These are phyloP conservation scores for Stenopsyche tienmushanensis DNA, from an alignment of 1,140 invertebrate genomes.

Conservation along the genomic window DNA sequence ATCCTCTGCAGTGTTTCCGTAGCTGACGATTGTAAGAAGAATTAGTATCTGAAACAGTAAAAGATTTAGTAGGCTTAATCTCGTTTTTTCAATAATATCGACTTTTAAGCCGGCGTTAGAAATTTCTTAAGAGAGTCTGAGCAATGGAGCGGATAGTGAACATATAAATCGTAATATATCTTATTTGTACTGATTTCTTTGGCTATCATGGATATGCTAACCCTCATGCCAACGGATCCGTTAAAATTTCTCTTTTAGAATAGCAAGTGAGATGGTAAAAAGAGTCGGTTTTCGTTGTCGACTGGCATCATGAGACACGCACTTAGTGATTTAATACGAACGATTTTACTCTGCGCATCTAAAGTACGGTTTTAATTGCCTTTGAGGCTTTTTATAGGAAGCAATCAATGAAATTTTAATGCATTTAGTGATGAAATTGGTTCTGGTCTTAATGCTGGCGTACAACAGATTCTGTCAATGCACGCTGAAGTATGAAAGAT, in stretches of 20 bases:
- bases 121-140: slow-evolving; percentile 15
- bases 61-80: too few species aligned
- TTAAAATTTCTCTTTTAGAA: slow-evolving; percentile 32
- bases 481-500: too few species aligned
- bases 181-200: slow-evolving; percentile 3
- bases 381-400: too few species aligned
- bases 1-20: neutral
- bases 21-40: neutral
- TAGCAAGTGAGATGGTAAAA: neutral
- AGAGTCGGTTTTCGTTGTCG: slow-evolving; percentile 15
- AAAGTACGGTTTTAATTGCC: too few species aligned
- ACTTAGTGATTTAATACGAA: too few species aligned
- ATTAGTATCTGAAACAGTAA: slow-evolving; percentile 22
- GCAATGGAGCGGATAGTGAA: slow-evolving; percentile 12
- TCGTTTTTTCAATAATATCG: too few species aligned
- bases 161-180: slow-evolving; percentile 7
- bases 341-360: too few species aligned
- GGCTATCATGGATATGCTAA: slow-evolving; percentile 20
- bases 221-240: slow-evolving; percentile 39
- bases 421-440: too few species aligned
- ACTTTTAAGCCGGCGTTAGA: too few species aligned
- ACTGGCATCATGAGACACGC: neutral
- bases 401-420: too few species aligned
- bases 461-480: too few species aligned
- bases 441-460: too few species aligned